Evolutionary conservation across 2,113 vertebrate species (phyloP).

Genomic region (Embiotoca jacksoni): DNA sequence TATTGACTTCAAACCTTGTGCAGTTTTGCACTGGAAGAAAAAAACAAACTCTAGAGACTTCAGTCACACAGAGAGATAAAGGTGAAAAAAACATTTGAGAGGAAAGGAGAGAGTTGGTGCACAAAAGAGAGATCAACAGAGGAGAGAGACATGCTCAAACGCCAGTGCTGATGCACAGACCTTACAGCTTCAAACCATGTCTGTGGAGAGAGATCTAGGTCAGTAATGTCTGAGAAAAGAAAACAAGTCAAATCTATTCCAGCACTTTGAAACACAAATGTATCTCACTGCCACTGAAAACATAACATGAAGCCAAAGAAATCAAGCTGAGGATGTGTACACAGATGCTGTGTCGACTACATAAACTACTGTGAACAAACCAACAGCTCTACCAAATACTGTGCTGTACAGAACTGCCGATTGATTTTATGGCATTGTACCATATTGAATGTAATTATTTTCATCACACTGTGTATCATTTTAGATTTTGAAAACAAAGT

Average conservation of each 20-base stretch:
- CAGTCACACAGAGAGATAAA: conserved; percentile 7
- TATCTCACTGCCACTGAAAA: conserved; percentile 13
- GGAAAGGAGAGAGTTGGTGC: neutral
- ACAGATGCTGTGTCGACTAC: neutral
- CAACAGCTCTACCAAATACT: neutral
- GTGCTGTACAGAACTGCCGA: neutral
- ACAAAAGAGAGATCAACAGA: conserved; percentile 13
- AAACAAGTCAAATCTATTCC: conserved; percentile 9
- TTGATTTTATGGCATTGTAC: neutral
- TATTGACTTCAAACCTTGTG: conserved; percentile 10
- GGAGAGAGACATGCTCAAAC: conserved; percentile 9
- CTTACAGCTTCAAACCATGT: conserved; percentile 15
- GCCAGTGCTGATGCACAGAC: neutral
- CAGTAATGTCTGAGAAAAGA: neutral
- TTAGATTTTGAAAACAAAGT: too few relatives aligned
- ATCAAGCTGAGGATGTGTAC: neutral
- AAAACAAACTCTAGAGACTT: conserved; percentile 2
- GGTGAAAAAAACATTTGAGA: conserved; percentile 3
- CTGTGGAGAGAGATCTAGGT: conserved; percentile 34
- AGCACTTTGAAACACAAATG: conserved; percentile 24
- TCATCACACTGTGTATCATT: neutral
- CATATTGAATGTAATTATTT: neutral
- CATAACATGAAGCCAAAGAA: neutral
- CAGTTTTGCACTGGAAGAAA: neutral
- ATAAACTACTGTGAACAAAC: neutral